These are phyloP conservation scores for Leuciscus idus DNA, from an alignment of 2,113 vertebrate genomes.

Conservation along the genomic window DNA sequence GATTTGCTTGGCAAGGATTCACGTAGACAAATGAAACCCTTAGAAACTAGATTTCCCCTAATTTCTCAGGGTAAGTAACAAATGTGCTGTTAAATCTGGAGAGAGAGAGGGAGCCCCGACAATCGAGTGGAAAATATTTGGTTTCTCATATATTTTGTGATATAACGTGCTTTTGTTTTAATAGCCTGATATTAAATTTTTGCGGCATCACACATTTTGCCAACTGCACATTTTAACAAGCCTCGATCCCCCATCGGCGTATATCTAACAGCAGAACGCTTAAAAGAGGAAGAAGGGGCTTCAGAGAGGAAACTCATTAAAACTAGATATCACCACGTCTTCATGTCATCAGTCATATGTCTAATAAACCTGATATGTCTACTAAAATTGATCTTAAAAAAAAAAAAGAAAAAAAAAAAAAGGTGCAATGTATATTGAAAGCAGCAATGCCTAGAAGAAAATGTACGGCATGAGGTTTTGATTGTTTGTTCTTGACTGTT, in stretches of 20 bases:
- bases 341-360: constrained; percentile 48
- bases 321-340: constrained; percentile 39
- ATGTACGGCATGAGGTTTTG: neutral
- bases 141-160: constrained; percentile 63
- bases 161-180: constrained; percentile 65
- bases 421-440: neutral
- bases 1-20: constrained; percentile 59
- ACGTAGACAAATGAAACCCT: constrained; percentile 57
- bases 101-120: constrained; percentile 23
- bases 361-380: constrained; percentile 19
- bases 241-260: constrained; percentile 51
- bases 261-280: constrained; percentile 47
- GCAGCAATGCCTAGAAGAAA: neutral
- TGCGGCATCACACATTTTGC: constrained; percentile 57
- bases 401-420: neutral
- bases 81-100: constrained; percentile 66
- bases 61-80: constrained; percentile 60
- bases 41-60: constrained; percentile 58
- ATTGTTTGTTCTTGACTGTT: constrained; percentile 20
- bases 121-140: constrained; percentile 57
- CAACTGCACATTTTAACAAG: constrained; percentile 64
- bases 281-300: constrained; percentile 42
- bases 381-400: neutral
- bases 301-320: constrained; percentile 51
- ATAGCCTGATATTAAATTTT: constrained; percentile 61